Evolutionary conservation across 2,113 vertebrate species (phyloP).

Genomic region (Equus przewalskii): DNA sequence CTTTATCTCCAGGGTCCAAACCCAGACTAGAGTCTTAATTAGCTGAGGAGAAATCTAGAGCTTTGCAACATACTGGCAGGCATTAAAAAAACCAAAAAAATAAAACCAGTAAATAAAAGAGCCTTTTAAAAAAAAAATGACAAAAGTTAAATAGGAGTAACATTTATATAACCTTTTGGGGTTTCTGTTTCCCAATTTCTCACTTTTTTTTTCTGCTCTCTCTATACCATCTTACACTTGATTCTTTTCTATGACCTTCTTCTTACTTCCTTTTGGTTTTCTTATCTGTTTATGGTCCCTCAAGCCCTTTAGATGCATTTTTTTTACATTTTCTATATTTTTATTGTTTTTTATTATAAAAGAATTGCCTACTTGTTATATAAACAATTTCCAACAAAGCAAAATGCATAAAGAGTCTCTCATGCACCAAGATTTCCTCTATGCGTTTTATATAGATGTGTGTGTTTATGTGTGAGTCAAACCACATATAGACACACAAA

Average conservation of each 20-base stretch:
- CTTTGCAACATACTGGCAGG: constrained; percentile 73
- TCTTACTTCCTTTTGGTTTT: neutral
- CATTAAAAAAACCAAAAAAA: constrained; percentile 61
- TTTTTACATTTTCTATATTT: neutral
- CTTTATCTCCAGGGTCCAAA: constrained; percentile 78
- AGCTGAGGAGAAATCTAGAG: constrained; percentile 73
- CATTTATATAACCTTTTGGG: constrained; percentile 40
- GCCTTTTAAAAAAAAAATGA: neutral
- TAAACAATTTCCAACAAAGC: constrained; percentile 18
- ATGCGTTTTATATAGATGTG: neutral
- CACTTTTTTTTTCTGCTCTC: neutral
- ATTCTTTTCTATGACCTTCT: constrained; percentile 26
- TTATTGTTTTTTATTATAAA: constrained; percentile 24
- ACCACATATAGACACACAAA: neutral
- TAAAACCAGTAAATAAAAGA: constrained; percentile 67
- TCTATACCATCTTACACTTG: neutral
- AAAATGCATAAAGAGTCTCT: neutral
- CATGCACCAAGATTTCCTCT: neutral
- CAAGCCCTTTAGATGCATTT: neutral
- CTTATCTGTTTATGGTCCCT: neutral
- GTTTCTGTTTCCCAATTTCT: neutral
- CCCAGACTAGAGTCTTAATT: constrained; percentile 80
- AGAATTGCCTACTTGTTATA: neutral
- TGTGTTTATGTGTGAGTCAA: neutral
- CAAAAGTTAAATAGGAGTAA: constrained; percentile 32